Base-by-base conservation (phyloP, 2,113 vertebrate species). In the Carettochelys insculpta region DNA sequence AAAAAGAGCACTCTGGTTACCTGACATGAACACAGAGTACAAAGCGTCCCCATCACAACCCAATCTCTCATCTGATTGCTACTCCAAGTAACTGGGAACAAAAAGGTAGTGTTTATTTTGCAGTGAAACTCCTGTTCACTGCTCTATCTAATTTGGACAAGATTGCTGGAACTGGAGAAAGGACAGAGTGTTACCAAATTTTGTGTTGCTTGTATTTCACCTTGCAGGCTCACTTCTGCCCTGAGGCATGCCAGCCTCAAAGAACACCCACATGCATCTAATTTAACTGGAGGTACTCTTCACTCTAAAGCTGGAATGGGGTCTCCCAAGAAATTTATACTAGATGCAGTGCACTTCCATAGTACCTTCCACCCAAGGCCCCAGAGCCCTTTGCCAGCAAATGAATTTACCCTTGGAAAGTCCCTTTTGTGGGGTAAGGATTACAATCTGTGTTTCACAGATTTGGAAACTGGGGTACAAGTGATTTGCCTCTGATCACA, bases 71-170 rank as follows among this genome's bases (percentile, higher is more conserved):
- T 58, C 50, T 79, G 81, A 91, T 73, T 85, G 38, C 79, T 88
- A n/a, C 80, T 78, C 89, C 89, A 92, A 96, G 80, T 77, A 97
- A 96, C 76, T 47, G 94, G 90, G 90, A 92, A 12, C 52, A 91
- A 91, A 94, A 85, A 82, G 16, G 43, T 90, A 95, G 94, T 96
- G 92, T 95, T 97, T 93, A 38, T 52, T 95, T 54, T 87, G n/a
- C 91, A 92, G 79, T 82, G 75, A 94, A 95, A 94, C 92, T 91
- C 93, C 80, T 86, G 83, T 88, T 91, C 93, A 85, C 17, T 77
- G 77, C 81, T 89, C 52, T 80, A 83, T 87, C 86, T 88, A 87
- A 58, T 31, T 76, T 89, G 89, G 84, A 94, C 61, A 38, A 94
- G 56, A 94, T 34, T 13, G 51, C 51, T 51, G 84, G 85, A 85